Evolutionary conservation across 2,113 vertebrate species (phyloP), one percentile per base, ranked within the genome.

Genomic region (Columba livia): DNA sequence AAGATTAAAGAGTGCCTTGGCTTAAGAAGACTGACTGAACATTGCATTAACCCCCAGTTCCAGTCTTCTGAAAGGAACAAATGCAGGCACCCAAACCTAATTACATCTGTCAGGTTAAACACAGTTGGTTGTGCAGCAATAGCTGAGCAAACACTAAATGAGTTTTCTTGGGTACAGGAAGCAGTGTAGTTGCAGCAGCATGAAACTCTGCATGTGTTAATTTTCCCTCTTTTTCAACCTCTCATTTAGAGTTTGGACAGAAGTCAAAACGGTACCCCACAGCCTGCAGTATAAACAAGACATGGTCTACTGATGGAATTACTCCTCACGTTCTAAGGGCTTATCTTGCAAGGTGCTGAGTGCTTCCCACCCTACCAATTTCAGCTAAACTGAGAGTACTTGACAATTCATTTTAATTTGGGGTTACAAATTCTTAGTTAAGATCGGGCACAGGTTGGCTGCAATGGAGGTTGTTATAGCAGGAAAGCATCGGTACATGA

Each of bases 11-110:
- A 85, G 12, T 61, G 23, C 61, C 66, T 92, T 87, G 34, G n/a
- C 84, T 90, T 93, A 86, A 89, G 80, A 92, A 57, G 48, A 56
- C 61, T 92, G 83, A 89, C 29, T 94, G 80, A 95, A 92, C 62
- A 79, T 57, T 85, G 66, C 57, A 82, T 91, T 95, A 94, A 86
- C 61, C 69, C 34, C 24, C 0, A 0, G 53, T 90, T 60, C 56
- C n/a, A 67, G 0, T 67, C 38, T 88, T 94, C 56, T 88, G 79
- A 88, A 78, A 51, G n/a, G 79, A 90, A 86, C 15, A 78, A 93
- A 73, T 64, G 64, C 47, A 94, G 56, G 60, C 75, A 91, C 69
- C 79, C 69, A 88, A 86, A 78, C 80, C 86, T 93, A 88, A 93
- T 95, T 93, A 89, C 48, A 34, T 64, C 23, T 71, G 48, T 81